A percentile compares a stretch with the other conserved stretches of the same genome.
These are phyloP conservation scores for Parazoanthus swiftii DNA, from an alignment of 92 coral and sea anemone genomes.

Conservation along the genomic window DNA sequence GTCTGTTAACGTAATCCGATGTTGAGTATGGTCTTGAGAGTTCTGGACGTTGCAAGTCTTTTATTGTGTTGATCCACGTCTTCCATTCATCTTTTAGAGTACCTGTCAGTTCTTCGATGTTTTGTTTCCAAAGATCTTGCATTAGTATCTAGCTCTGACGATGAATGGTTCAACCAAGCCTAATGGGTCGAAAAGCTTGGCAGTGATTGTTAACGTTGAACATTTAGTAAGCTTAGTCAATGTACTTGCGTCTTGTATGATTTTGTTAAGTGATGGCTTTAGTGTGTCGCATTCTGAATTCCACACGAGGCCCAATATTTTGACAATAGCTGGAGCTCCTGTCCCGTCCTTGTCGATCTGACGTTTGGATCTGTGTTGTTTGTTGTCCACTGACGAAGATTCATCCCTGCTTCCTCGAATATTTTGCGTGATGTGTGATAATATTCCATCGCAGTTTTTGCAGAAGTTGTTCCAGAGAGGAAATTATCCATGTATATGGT, in stretches of 20 bases:
- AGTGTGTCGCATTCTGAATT: too few relatives aligned
- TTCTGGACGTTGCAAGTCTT: constrained; percentile 34
- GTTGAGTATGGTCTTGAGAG: constrained; percentile 45
- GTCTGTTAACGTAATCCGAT: background rate
- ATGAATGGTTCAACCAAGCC: constrained; percentile 57
- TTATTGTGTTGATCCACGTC: constrained; percentile 40
- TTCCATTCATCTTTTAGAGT: constrained; percentile 48
- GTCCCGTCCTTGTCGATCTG: too few relatives aligned
- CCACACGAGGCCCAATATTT: too few relatives aligned
- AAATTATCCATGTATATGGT: too few relatives aligned
- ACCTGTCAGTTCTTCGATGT: constrained; percentile 38
- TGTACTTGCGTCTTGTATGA: constrained; percentile 12
- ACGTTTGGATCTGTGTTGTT: too few relatives aligned
- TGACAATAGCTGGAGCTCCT: too few relatives aligned
- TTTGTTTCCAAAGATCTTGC: constrained; percentile 59
- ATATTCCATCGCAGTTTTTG: too few relatives aligned
- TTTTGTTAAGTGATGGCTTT: background rate
- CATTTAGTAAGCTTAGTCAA: constrained; percentile 46
- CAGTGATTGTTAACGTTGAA: constrained; percentile 26
- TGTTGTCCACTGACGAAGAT: too few relatives aligned
- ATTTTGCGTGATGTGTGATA: too few relatives aligned
- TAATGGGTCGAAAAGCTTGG: constrained; percentile 43
- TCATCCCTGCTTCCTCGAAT: too few relatives aligned
- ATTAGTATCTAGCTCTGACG: constrained; percentile 49
- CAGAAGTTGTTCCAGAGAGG: too few relatives aligned